phyloP scores from a whole-genome alignment of 2,113 vertebrate genomes.

The Hemiprocne comata region DNA sequence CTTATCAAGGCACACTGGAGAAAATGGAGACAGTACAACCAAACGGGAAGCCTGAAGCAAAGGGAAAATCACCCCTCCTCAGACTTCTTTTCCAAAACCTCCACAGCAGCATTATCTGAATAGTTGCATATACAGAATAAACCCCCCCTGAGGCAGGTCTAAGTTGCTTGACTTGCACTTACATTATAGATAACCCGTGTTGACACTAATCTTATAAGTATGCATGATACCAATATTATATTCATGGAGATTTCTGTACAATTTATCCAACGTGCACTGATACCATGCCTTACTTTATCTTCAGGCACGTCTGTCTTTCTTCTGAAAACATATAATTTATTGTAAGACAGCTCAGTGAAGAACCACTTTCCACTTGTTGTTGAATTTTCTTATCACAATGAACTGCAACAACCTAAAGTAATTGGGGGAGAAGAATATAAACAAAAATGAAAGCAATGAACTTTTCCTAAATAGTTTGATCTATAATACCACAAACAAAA shows the following conservation, averaged over 20 bases:
- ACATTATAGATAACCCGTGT: background rate
- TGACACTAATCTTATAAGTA: slow-evolving; percentile 12
- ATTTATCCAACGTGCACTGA: background rate
- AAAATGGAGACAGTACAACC: background rate
- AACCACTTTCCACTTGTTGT: background rate
- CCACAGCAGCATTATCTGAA: background rate
- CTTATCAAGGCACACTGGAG: background rate
- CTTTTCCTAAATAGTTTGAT: background rate
- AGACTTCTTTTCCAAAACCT: background rate
- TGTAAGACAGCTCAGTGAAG: background rate
- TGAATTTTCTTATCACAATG: background rate
- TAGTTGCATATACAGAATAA: background rate
- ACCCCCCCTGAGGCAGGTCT: background rate
- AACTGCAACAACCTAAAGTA: background rate
- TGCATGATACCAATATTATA: background rate
- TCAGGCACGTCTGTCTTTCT: background rate
- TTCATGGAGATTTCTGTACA: slow-evolving; percentile 12
- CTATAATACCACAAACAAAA: background rate
- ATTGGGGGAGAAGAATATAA: background rate
- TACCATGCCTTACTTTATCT: background rate
- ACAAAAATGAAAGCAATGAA: background rate
- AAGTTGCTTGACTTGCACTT: slow-evolving; percentile 5
- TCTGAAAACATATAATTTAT: background rate
- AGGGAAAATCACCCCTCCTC: background rate
- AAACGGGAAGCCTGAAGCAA: background rate